Conservation (phyloP, 2,797 vertebrate genomes). For the Neosalanx taihuensis region DNA sequence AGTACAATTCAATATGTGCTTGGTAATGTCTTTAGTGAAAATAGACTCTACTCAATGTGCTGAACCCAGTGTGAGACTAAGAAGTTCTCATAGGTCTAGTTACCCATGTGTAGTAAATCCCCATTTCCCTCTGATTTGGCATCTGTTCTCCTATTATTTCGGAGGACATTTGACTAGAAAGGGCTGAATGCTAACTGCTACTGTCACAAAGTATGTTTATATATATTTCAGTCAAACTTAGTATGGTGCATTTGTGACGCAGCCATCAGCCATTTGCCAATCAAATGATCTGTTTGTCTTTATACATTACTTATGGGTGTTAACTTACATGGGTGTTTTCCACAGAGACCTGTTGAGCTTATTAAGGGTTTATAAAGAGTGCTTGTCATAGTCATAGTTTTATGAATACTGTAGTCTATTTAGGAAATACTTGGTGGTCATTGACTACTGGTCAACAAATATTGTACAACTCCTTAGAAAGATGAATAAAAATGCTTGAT, state of each 20-base stretch:
- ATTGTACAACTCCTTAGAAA: background rate
- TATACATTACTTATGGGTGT: too few species aligned
- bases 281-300: too few species aligned
- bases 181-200: conserved; percentile 9
- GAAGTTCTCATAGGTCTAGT: conserved; percentile 11
- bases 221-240: conserved; percentile 26
- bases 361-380: too few species aligned
- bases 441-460: background rate
- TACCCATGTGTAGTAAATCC: conserved; percentile 2
- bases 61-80: conserved; percentile 17
- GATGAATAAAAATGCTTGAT: conserved; percentile 20
- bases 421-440: background rate
- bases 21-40: background rate
- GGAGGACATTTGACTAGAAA: conserved; percentile 12
- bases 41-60: background rate
- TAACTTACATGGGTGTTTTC: too few species aligned
- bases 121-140: background rate
- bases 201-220: conserved; percentile 21
- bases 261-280: too few species aligned
- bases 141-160: conserved; percentile 22
- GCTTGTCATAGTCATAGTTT: too few species aligned
- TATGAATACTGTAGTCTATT: too few species aligned
- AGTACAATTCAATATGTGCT: background rate
- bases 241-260: too few species aligned
- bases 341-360: too few species aligned